phyloP scores from a whole-genome alignment of 2,888 invertebrate genomes.

The Sylvicola fuscatus region DNA sequence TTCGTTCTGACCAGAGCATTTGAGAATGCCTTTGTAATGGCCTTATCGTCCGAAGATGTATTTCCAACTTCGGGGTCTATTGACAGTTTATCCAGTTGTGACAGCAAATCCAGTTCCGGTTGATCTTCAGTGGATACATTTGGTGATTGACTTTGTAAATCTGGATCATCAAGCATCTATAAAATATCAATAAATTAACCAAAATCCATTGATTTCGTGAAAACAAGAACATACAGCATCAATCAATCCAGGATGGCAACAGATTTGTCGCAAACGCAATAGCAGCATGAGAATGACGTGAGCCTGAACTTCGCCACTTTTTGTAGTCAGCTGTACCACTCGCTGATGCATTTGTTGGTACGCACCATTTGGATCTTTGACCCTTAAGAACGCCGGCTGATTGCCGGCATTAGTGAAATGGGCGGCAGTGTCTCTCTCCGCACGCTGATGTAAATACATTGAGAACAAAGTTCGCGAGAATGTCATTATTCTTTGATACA shows the following conservation, averaged over 20 bases:
- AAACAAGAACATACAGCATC: slow-evolving; percentile 36
- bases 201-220: slow-evolving; percentile 14
- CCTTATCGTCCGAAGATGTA: slow-evolving; percentile 24
- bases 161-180: slow-evolving; percentile 28
- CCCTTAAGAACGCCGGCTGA: slow-evolving; percentile 12
- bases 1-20: slow-evolving; percentile 43
- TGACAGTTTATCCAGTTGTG: slow-evolving; percentile 40
- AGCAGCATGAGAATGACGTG: slow-evolving; percentile 63
- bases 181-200: slow-evolving; percentile 4
- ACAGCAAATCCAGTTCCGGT: slow-evolving; percentile 35
- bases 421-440: slow-evolving; percentile 35
- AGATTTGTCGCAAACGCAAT: slow-evolving; percentile 68
- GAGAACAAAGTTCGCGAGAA: slow-evolving; percentile 56
- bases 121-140: slow-evolving; percentile 18
- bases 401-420: slow-evolving; percentile 1
- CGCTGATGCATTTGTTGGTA: slow-evolving; percentile 42
- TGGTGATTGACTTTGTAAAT: slow-evolving; percentile 14
- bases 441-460: slow-evolving; percentile 53
- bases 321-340: slow-evolving; percentile 33
- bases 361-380: slow-evolving; percentile 24
- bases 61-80: slow-evolving; percentile 19
- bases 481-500: slow-evolving; percentile 55
- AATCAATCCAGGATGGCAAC: slow-evolving; percentile 75
- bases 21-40: slow-evolving; percentile 33
- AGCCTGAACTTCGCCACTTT: slow-evolving; percentile 36